Evolutionary conservation across 2,113 vertebrate species (phyloP).

Genomic region (Microcebus murinus): DNA sequence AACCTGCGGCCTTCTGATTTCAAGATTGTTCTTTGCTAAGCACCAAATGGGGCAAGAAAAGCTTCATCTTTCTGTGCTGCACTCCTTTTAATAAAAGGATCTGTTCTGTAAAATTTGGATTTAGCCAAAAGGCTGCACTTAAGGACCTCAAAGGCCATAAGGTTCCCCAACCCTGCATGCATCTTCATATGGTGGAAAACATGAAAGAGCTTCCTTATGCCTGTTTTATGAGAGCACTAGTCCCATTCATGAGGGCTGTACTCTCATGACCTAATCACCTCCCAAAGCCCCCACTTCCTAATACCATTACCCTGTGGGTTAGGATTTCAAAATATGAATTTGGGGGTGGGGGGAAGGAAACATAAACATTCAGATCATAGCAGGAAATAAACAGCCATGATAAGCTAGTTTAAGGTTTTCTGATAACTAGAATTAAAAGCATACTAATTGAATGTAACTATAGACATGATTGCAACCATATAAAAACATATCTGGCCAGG

Average conservation of each 20-base stretch:
- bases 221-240: not conserved
- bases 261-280: not conserved
- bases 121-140: too few relatives aligned
- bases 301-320: not conserved
- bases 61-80: too few relatives aligned
- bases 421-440: not conserved
- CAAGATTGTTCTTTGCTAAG: too few relatives aligned
- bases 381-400: not conserved
- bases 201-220: not conserved
- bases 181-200: not conserved
- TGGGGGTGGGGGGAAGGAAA: not conserved
- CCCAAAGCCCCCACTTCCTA: not conserved
- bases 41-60: too few relatives aligned
- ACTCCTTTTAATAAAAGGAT: too few relatives aligned
- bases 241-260: not conserved
- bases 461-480: not conserved
- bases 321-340: not conserved
- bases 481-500: not conserved
- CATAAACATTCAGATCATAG: not conserved
- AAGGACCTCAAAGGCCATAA: too few relatives aligned
- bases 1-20: too few relatives aligned
- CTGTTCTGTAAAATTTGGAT: too few relatives aligned
- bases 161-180: too few relatives aligned
- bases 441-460: not conserved
- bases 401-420: not conserved